Percentiles rank a stretch among this genome's conserved stretches.
phyloP scores from a whole-genome alignment of 2,888 invertebrate species.

The Caenorhabditis imperialis region DNA sequence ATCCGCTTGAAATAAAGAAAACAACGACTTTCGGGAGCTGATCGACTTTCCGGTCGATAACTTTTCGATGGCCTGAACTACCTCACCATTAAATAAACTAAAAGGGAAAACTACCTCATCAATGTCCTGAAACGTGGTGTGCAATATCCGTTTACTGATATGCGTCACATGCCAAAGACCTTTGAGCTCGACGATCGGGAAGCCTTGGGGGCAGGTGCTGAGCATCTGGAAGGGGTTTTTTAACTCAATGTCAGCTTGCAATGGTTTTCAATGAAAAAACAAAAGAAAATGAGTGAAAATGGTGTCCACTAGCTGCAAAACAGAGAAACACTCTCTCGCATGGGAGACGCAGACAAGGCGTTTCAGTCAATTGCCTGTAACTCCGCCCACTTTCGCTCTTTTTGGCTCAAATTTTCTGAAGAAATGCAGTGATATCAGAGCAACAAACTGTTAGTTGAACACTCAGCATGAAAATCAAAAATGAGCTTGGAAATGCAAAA shows the following conservation, averaged over 20 bases:
- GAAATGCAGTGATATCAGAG: too few species aligned
- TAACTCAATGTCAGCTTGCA: too few species aligned
- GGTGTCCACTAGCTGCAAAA: neutral
- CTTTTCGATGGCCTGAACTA: constrained; percentile 30
- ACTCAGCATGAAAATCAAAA: too few species aligned
- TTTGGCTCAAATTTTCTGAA: too few species aligned
- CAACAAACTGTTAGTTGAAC: too few species aligned
- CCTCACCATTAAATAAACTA: too few species aligned
- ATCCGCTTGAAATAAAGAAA: constrained; percentile 33
- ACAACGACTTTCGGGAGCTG: constrained; percentile 40
- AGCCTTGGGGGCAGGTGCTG: constrained; percentile 32
- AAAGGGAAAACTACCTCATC: too few species aligned
- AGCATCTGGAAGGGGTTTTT: constrained; percentile 24
- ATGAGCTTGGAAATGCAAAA: too few species aligned
- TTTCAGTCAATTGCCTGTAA: too few species aligned
- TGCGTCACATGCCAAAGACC: constrained; percentile 45
- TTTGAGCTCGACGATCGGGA: constrained; percentile 30
- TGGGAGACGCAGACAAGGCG: too few species aligned
- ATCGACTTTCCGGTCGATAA: constrained; percentile 35
- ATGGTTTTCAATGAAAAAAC: neutral
- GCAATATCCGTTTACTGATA: constrained; percentile 37
- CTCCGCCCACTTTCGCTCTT: too few species aligned
- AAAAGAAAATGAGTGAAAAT: neutral
- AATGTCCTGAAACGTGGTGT: constrained; percentile 37
- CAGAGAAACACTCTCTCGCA: too few species aligned